A percentile compares a stretch with the other conserved stretches of the same genome.
phyloP scores from a whole-genome alignment of 2,113 vertebrate species.

The Amia ocellicauda region DNA sequence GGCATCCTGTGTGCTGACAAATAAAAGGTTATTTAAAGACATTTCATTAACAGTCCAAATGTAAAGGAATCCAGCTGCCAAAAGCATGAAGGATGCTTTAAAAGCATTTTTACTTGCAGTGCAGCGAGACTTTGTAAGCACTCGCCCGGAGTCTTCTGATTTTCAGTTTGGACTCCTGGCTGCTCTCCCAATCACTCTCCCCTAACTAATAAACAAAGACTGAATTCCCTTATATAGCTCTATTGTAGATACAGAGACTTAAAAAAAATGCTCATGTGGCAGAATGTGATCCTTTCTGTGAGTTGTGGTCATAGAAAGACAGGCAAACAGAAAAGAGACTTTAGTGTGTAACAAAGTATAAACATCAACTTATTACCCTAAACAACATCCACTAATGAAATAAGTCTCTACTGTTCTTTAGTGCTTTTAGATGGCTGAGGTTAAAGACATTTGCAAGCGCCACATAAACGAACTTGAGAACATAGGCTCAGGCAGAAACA shows the following conservation, averaged over 20 bases:
- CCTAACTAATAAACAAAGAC: conserved; percentile 63
- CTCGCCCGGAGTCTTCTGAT: conserved; percentile 36
- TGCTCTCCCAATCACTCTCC: conserved; percentile 47
- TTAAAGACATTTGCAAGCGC: background rate
- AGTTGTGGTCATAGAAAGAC: conserved; percentile 35
- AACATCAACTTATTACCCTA: background rate
- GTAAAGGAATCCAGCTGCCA: conserved; percentile 51
- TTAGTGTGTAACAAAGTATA: background rate
- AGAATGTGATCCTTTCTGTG: conserved; percentile 15
- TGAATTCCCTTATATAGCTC: conserved; percentile 63
- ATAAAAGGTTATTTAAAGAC: conserved; percentile 51
- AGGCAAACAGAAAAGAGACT: conserved; percentile 36
- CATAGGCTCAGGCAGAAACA: no score
- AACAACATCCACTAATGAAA: no score
- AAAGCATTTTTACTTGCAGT: conserved; percentile 24
- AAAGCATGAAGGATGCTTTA: conserved; percentile 21
- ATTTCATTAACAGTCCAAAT: conserved; percentile 45
- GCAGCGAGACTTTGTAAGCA: background rate
- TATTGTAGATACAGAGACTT: conserved; percentile 35
- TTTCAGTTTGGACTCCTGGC: conserved; percentile 45
- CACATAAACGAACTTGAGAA: no score
- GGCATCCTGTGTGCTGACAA: conserved; percentile 9
- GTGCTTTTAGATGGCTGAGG: no score
- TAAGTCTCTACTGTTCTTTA: background rate
- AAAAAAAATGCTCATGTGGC: conserved; percentile 28